These are phyloP conservation scores for Ditula angustiorana DNA, from an alignment of 2,888 invertebrate genomes.

Conservation along the genomic window DNA sequence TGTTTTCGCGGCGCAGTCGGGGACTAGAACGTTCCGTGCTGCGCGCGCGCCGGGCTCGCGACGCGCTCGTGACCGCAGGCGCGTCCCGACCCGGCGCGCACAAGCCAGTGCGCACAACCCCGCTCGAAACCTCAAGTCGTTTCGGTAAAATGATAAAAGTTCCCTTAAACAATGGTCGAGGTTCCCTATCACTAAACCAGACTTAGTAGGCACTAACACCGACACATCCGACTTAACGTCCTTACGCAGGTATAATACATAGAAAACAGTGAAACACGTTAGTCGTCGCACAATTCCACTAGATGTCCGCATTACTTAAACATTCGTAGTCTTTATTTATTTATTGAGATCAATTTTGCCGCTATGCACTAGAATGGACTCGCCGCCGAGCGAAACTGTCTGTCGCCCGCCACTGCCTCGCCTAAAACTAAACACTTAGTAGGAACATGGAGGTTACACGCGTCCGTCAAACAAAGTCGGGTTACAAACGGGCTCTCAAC, in stretches of 20 bases:
- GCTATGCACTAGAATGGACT: conserved; percentile 69
- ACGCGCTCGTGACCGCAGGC: not conserved
- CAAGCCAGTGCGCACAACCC: not conserved
- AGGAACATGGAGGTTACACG: conserved; percentile 50
- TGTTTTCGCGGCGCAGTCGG: not conserved
- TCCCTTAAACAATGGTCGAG: conserved; percentile 71
- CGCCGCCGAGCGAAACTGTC: conserved; percentile 55
- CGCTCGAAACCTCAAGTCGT: conserved; percentile 72
- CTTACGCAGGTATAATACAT: conserved; percentile 75
- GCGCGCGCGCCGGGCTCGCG: not conserved
- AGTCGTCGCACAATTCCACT: conserved; percentile 82
- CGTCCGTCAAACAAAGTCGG: conserved; percentile 5
- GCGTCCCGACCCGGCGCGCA: not conserved
- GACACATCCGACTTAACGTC: conserved; percentile 67
- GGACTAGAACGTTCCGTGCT: conserved; percentile 26
- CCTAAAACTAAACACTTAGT: conserved; percentile 44
- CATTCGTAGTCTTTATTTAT: conserved; percentile 75
- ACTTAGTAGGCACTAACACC: conserved; percentile 82
- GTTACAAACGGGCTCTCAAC: not conserved
- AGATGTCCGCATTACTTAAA: conserved; percentile 73
- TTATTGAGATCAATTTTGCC: conserved; percentile 83
- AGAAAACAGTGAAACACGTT: conserved; percentile 78
- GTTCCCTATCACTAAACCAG: conserved; percentile 70
- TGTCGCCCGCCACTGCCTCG: conserved; percentile 49
- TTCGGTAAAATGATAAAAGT: conserved; percentile 74